Evolutionary conservation across 2,113 vertebrate genomes (phyloP).

Genomic region (Gymnobelideus leadbeateri): DNA sequence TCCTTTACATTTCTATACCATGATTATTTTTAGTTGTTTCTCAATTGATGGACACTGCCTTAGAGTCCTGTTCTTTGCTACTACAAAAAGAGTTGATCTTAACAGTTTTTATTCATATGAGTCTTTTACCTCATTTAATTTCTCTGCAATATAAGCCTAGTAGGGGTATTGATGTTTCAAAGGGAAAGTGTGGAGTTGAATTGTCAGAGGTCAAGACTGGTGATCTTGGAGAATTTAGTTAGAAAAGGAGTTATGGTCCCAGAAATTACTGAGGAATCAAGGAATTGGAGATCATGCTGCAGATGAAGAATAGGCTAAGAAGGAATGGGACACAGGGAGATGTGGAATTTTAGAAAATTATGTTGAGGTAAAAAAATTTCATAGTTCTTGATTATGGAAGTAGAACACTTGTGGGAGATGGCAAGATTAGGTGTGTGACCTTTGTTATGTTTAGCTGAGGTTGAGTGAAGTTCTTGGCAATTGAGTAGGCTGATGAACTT

Average conservation of each 20-base stretch:
- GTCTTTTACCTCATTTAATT: not conserved
- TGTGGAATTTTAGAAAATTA: not conserved
- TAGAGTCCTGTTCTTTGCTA: not conserved
- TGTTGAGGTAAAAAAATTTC: not conserved
- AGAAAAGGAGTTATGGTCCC: not conserved
- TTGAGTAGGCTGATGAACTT: not conserved
- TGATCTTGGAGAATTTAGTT: not conserved
- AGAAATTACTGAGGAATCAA: not conserved
- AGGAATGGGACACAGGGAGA: not conserved
- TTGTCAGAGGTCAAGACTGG: not conserved
- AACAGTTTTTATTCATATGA: not conserved
- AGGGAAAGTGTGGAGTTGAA: not conserved
- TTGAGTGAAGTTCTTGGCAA: not conserved
- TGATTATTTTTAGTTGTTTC: not conserved
- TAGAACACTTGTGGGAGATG: not conserved
- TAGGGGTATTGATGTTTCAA: not conserved
- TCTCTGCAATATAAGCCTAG: not conserved
- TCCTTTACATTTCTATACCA: not conserved
- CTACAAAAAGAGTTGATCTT: not conserved
- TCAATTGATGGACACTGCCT: not conserved
- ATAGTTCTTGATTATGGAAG: not conserved
- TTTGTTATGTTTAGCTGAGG: not conserved
- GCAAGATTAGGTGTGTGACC: not conserved
- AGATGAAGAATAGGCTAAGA: not conserved
- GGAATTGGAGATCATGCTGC: not conserved